Percentiles rank a stretch among this genome's conserved stretches.
Evolutionary conservation across 2,113 vertebrate genomes (phyloP).

Genomic region (Scolopax mira): DNA sequence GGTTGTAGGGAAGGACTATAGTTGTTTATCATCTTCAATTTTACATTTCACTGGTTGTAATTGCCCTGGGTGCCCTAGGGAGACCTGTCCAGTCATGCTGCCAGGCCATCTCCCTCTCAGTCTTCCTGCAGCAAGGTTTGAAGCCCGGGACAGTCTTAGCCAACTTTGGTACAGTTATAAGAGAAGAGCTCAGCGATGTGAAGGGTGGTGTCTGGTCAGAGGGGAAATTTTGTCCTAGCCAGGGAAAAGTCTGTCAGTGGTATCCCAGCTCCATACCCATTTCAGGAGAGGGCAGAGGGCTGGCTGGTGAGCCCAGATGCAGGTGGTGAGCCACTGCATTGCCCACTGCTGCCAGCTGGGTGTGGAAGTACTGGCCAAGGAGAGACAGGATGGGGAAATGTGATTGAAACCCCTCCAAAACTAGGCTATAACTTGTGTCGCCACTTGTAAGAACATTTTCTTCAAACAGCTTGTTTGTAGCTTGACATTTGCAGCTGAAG

Average conservation of each 20-base stretch:
- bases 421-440: background rate
- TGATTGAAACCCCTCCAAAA: background rate
- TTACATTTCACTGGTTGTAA: background rate
- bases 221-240: background rate
- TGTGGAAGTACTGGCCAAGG: background rate
- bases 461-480: background rate
- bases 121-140: background rate
- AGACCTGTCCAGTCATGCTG: background rate
- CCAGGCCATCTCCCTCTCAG: background rate
- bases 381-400: background rate
- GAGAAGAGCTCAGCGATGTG: background rate
- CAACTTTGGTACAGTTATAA: background rate
- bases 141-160: background rate
- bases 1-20: background rate
- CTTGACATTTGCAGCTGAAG: background rate
- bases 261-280: background rate
- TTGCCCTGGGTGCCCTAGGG: background rate
- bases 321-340: background rate
- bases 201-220: background rate
- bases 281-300: background rate
- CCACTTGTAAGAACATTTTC: background rate
- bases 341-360: background rate
- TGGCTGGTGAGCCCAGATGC: accelerated
- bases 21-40: background rate
- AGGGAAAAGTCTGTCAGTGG: background rate